Evolutionary conservation across 2,888 invertebrate genomes (phyloP), one percentile per base, ranked within the genome.

Genomic region (Itoplectis maculator): DNA sequence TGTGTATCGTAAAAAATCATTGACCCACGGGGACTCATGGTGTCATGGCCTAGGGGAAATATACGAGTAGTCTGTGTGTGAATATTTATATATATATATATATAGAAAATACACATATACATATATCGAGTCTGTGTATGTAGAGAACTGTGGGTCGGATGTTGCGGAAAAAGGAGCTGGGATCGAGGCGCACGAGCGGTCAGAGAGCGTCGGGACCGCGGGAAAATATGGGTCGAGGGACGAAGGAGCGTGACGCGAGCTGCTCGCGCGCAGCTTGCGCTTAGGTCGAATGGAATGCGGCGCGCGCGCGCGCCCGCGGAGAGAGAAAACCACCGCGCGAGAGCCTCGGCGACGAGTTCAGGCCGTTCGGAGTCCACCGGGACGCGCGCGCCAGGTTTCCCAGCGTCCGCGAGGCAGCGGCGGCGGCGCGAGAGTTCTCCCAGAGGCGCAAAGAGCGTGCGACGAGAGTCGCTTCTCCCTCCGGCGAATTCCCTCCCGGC

Each of bases 201-300:
- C 80, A 76, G 75, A 80, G 75, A 76, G 70, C 75, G 75, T 63
- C 61, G 69, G 74, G 75, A 75, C 56, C 80, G 75, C 75, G 75
- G 75, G 70, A 80, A 80, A 76, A 80, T 80, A 80, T 80, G 80
- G 80, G 80, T 80, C 80, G 80, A 80, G 80, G 80, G 80, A 76
- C 70, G 70, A 80, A 80, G 65, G 75, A 80, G 75, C 80, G 75
- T 80, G 80, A 80, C 65, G 70, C 49, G 78, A 63, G 78, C 72
- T 45, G 77, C 73, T 20, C 61, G 51, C 66, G 76, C n/a, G n/a
- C n/a, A n/a, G n/a, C n/a, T n/a, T n/a, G n/a, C n/a, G n/a, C n/a
- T n/a, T n/a, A n/a, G n/a, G 23, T 68, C 42, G 35, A 51, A 73
- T 66, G 78, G 75, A 79, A 78, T 81, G 77, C 81, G 29, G 56